Evolutionary conservation across 2,797 vertebrate species (phyloP), one percentile per base, ranked within the genome.

Genomic region (Muscicapa striata): DNA sequence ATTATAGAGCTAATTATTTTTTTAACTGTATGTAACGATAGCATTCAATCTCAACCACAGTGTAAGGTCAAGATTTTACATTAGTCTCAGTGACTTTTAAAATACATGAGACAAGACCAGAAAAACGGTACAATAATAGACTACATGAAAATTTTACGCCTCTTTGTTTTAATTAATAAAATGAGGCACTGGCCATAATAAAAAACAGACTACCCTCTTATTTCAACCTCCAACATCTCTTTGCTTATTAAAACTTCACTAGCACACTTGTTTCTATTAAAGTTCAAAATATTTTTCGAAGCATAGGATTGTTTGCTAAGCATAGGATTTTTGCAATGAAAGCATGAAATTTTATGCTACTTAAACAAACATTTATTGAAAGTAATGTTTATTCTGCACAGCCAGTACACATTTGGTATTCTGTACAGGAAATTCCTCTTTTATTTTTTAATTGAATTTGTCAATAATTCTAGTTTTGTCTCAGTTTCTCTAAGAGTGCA

Each of bases 231-330:
- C 32, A 58, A 23, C 29, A 82, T 54, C 23, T 54, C n/a, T 81
- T 72, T 49, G 9, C 41, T 64, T 68, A 83, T 81, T 93, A 67
- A 81, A 93, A 81, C 36, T 49, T 89, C 63, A 81, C 24, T 66
- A 90, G 17, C 9, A 20, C 75, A 81, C 52, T 55, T 76, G 40
- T 46, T 91, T 90, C 80, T 82, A 69, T 52, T 58, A 32, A 68
- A 43, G 51, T 92, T 89, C 46, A 69, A 84, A 64, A 34, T 78
- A 76, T 72, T 95, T 96, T 94, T 55, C 6, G 4, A 20, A 87
- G 87, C 34, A 34, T 34, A 34, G 34, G 34, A 34, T 34, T 34
- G 6, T 76, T 78, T 87, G 13, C 48, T 16, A 58, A 89, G 40
- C 11, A 1, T 59, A 32, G 55, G 24, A 3, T 30, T 54, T 49